Conservation (phyloP, 2,113 vertebrate species). For the Verasper variegatus region DNA sequence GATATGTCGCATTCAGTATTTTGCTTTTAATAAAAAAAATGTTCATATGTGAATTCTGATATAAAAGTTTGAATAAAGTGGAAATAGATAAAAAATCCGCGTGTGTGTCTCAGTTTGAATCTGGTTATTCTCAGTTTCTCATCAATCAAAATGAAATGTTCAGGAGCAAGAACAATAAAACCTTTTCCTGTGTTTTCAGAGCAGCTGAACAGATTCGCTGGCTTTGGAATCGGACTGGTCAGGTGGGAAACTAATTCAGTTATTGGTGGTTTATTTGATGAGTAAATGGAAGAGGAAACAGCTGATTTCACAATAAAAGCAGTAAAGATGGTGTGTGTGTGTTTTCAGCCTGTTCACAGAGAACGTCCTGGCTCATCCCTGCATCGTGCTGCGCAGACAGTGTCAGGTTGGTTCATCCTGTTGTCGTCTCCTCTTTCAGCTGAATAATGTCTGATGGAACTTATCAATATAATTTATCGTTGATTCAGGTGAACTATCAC, state of each 20-base stretch:
- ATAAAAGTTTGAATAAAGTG: not conserved
- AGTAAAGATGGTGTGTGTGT: not conserved
- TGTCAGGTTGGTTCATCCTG: constrained; percentile 87
- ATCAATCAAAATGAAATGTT: too few species aligned
- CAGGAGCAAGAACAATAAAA: not conserved
- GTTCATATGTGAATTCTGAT: too few species aligned
- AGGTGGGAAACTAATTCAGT: constrained; percentile 74
- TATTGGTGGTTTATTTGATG: not conserved
- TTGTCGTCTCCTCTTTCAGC: not conserved
- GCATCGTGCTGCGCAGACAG: constrained; percentile 94
- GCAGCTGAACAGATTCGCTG: constrained; percentile 67
- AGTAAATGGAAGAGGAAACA: not conserved
- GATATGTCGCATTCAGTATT: too few species aligned
- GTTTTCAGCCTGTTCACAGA: constrained; percentile 93
- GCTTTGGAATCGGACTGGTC: constrained; percentile 84
- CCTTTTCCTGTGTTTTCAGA: constrained; percentile 34
- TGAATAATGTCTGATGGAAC: not conserved
- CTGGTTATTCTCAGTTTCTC: too few species aligned
- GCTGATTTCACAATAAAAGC: constrained; percentile 5
- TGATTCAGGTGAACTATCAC: constrained; percentile 91
- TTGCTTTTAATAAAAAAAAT: too few species aligned
- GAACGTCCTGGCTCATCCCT: constrained; percentile 96
- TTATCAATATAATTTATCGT: not conserved
- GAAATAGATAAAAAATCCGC: not conserved
- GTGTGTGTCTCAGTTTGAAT: too few species aligned